These are phyloP conservation scores for Ectemnius lituratus DNA, from an alignment of 2,888 invertebrate species.

Conservation along the genomic window DNA sequence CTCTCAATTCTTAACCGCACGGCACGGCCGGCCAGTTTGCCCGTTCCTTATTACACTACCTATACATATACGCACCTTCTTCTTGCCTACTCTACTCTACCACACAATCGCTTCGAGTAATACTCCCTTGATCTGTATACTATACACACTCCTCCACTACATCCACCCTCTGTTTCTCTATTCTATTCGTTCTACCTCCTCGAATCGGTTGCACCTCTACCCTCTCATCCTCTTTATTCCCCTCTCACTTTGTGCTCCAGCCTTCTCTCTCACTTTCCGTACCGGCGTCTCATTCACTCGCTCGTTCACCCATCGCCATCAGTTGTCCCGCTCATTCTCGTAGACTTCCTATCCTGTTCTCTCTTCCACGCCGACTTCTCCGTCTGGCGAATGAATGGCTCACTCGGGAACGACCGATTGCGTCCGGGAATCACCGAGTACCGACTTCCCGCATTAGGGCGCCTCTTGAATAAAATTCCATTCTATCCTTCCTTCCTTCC, in stretches of 20 bases:
- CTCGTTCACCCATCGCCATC: constrained; percentile 20
- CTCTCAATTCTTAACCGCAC: constrained; percentile 35
- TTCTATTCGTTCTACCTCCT: constrained; percentile 28
- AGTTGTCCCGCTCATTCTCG: constrained; percentile 23
- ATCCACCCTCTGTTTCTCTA: constrained; percentile 1
- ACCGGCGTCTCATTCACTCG: constrained; percentile 43
- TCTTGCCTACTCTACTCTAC: constrained; percentile 12
- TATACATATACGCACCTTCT: constrained; percentile 33
- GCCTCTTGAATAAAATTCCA: constrained; percentile 70
- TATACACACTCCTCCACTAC: background rate
- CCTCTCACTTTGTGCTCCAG: constrained; percentile 25
- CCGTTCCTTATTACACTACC: constrained; percentile 31
- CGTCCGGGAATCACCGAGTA: constrained; percentile 59
- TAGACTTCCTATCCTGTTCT: constrained; percentile 35
- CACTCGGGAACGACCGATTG: constrained; percentile 62
- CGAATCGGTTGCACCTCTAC: constrained; percentile 48
- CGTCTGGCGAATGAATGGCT: constrained; percentile 67
- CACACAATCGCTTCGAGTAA: constrained; percentile 20
- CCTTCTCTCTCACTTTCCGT: constrained; percentile 39
- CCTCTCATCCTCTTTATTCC: constrained; percentile 41
- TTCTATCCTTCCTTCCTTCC: constrained; percentile 54
- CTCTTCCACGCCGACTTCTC: constrained; percentile 30
- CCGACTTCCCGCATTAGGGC: constrained; percentile 66
- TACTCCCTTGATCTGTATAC: constrained; percentile 11
- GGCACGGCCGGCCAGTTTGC: constrained; percentile 46